Evolutionary conservation across 1,140 invertebrate species (phyloP).

Genomic region (Eueides isabella): DNA sequence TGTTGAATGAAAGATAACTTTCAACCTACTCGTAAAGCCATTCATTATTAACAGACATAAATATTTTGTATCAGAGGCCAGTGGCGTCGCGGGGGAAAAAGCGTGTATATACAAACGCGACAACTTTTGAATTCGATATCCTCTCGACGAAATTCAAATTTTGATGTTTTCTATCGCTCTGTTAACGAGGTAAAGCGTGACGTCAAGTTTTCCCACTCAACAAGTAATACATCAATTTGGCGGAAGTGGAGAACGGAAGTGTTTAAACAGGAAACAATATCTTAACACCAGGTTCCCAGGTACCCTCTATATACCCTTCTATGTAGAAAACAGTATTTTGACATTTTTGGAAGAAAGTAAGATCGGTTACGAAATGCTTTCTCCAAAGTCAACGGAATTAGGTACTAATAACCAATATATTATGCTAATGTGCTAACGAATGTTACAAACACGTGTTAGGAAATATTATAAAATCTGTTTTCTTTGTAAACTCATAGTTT

Average conservation of each 20-base stretch:
- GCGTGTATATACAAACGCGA: background rate
- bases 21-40: too few relatives aligned
- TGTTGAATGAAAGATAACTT: too few relatives aligned
- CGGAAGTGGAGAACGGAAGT: background rate
- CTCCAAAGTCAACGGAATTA: constrained; percentile 21
- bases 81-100: too few relatives aligned
- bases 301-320: too few relatives aligned
- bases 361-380: constrained; percentile 17
- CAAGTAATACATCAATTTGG: background rate
- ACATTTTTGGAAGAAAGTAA: constrained; percentile 31
- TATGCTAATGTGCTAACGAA: constrained; percentile 39
- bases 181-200: too few relatives aligned
- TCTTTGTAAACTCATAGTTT: background rate
- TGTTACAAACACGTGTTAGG: constrained; percentile 1
- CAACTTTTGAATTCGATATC: background rate
- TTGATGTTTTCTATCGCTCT: background rate
- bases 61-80: too few relatives aligned
- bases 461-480: background rate
- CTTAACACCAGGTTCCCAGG: too few relatives aligned
- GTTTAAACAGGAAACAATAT: background rate
- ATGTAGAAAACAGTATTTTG: too few relatives aligned
- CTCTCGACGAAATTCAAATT: background rate
- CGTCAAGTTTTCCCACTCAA: background rate
- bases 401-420: constrained; percentile 40
- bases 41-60: too few relatives aligned